A percentile compares a stretch with the other conserved stretches of the same genome.
Evolutionary conservation across 1,140 invertebrate species (phyloP).

Genomic region (Pemphigus obesinymphae): DNA sequence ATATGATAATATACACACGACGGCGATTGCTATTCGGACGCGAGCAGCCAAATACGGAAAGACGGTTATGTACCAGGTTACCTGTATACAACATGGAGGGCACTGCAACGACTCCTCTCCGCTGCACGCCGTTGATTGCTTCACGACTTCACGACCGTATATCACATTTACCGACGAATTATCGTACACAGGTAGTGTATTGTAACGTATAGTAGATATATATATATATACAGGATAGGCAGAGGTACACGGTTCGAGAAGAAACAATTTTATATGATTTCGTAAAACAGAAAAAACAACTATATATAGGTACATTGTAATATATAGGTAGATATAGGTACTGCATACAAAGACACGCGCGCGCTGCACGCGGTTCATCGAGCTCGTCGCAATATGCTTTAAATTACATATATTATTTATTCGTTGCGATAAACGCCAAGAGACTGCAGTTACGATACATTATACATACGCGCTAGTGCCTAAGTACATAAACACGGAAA

Average conservation of each 20-base stretch:
- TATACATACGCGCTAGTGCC: too few species aligned
- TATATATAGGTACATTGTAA: background rate
- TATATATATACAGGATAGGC: background rate
- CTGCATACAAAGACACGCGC: background rate
- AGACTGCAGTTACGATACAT: too few species aligned
- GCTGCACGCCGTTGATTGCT: constrained; percentile 6
- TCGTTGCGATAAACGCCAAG: too few species aligned
- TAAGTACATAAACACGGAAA: too few species aligned
- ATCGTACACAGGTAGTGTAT: too few species aligned
- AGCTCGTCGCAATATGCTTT: too few species aligned
- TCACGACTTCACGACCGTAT: constrained; percentile 35
- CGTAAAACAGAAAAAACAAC: background rate
- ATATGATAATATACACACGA: constrained; percentile 3
- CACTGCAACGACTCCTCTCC: constrained; percentile 24
- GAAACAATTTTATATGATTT: constrained; percentile 34
- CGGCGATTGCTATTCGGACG: background rate
- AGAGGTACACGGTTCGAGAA: background rate
- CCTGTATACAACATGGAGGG: too few species aligned
- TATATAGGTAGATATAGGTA: background rate
- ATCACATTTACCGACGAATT: background rate
- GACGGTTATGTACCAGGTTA: too few species aligned
- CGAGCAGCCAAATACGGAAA: background rate
- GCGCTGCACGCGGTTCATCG: constrained; percentile 3
- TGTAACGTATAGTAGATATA: background rate
- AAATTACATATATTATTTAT: too few species aligned